Conservation (phyloP, 2,113 vertebrate species). For the Pleuronectes platessa region DNA sequence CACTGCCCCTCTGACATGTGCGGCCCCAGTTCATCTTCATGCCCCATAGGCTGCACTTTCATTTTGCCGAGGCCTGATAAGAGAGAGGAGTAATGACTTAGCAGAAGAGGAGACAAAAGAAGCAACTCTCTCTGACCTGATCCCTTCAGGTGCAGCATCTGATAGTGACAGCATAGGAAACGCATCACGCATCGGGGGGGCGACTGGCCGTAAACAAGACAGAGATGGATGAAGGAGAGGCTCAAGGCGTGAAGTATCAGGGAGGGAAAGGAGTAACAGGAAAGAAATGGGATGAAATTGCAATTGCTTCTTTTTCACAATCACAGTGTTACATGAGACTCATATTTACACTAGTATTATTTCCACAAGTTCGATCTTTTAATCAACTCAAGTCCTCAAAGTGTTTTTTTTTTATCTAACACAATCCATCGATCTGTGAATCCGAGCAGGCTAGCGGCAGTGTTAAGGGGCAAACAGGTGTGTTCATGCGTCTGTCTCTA, state of each 20-base stretch:
- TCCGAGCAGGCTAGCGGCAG: conserved; percentile 43
- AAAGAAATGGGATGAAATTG: not conserved
- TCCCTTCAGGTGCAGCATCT: conserved; percentile 56
- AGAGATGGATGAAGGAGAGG: conserved; percentile 27
- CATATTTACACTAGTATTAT: not conserved
- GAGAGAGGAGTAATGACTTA: conserved; percentile 41
- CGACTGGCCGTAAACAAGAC: conserved; percentile 35
- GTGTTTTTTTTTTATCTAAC: conserved; percentile 17
- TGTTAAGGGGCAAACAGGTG: conserved; percentile 72
- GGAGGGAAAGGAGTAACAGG: not conserved
- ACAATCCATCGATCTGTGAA: conserved; percentile 24
- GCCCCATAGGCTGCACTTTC: conserved; percentile 59
- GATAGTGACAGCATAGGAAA: conserved; percentile 57
- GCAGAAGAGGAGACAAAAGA: conserved; percentile 36
- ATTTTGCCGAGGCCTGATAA: conserved; percentile 45
- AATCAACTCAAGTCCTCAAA: not conserved
- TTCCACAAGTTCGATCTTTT: conserved; percentile 9
- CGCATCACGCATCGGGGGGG: conserved; percentile 32
- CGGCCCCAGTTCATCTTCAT: conserved; percentile 53
- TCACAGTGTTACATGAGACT: not conserved
- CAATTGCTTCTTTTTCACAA: not conserved
- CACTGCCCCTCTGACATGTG: conserved; percentile 30
- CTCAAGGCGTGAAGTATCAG: not conserved
- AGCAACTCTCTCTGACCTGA: conserved; percentile 43
- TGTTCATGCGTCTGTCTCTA: conserved; percentile 42